Conservation (phyloP, 2,888 invertebrate genomes). For the Agrochola circellaris region DNA sequence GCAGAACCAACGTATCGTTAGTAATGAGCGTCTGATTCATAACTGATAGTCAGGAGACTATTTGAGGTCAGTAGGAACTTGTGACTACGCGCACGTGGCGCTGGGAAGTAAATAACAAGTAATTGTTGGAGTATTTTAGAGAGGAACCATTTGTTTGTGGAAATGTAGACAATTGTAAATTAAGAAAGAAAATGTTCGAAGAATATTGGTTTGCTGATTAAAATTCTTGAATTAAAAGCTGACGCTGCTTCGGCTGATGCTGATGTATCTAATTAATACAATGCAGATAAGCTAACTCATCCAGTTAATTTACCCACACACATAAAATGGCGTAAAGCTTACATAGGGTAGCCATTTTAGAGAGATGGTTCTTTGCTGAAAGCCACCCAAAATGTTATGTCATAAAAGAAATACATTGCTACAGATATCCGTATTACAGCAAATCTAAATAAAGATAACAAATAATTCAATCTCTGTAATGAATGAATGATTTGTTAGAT, state of each 20-base stretch:
- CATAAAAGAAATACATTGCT: neutral
- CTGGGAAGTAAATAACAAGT: constrained; percentile 11
- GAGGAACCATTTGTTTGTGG: neutral
- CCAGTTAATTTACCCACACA: neutral
- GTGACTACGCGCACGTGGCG: constrained; percentile 27
- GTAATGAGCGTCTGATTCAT: constrained; percentile 59
- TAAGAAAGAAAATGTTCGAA: no score
- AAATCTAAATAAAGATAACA: constrained; percentile 39
- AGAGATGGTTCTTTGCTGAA: neutral
- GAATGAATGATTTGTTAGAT: constrained; percentile 53
- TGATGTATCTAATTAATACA: neutral
- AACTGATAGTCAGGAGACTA: constrained; percentile 42
- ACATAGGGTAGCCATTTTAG: neutral
- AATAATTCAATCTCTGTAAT: constrained; percentile 49
- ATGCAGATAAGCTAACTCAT: neutral
- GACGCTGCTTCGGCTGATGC: neutral
- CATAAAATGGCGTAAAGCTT: neutral
- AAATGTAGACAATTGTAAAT: neutral
- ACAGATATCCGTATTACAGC: neutral
- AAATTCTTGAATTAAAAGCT: no score
- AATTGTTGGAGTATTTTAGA: constrained; percentile 24
- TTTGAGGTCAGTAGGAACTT: constrained; percentile 51
- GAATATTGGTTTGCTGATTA: neutral
- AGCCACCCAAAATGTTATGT: neutral
- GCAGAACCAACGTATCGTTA: constrained; percentile 41